phyloP scores from a whole-genome alignment of 2,888 invertebrate species.

The Polydrusus tereticollis region DNA sequence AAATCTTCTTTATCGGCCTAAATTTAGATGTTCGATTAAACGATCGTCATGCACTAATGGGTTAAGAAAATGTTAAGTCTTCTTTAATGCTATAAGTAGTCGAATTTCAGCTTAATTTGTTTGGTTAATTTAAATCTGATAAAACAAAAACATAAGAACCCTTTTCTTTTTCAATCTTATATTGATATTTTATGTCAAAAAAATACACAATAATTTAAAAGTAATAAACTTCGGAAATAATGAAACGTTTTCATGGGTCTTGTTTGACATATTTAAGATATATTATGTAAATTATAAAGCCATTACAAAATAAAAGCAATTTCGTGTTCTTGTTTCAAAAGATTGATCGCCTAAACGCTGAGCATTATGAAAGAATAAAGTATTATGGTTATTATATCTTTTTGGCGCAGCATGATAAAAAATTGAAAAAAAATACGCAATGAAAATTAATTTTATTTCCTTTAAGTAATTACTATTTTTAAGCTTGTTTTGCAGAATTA shows the following conservation, averaged over 20 bases:
- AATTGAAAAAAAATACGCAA: background rate
- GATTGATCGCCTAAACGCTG: constrained; percentile 38
- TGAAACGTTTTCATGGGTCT: constrained; percentile 1
- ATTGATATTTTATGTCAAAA: background rate
- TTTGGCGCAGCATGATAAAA: constrained; percentile 18
- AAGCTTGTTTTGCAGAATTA: background rate
- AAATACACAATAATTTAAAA: background rate
- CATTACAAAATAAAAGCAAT: constrained; percentile 43
- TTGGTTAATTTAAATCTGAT: no score
- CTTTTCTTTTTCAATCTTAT: no score
- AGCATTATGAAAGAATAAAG: constrained; percentile 23
- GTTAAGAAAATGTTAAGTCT: no score
- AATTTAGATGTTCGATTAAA: no score
- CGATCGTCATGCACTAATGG: no score
- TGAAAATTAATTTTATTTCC: constrained; percentile 8
- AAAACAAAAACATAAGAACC: no score
- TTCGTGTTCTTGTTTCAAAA: constrained; percentile 43
- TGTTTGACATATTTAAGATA: constrained; percentile 25
- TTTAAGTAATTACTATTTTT: background rate
- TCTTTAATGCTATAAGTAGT: no score
- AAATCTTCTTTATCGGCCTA: no score
- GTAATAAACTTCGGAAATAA: constrained; percentile 1
- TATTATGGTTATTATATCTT: constrained; percentile 22
- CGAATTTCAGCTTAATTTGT: no score
- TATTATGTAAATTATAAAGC: constrained; percentile 37